Conservation (phyloP, 2,113 vertebrate genomes). For the Hippocampus mohnikei region DNA sequence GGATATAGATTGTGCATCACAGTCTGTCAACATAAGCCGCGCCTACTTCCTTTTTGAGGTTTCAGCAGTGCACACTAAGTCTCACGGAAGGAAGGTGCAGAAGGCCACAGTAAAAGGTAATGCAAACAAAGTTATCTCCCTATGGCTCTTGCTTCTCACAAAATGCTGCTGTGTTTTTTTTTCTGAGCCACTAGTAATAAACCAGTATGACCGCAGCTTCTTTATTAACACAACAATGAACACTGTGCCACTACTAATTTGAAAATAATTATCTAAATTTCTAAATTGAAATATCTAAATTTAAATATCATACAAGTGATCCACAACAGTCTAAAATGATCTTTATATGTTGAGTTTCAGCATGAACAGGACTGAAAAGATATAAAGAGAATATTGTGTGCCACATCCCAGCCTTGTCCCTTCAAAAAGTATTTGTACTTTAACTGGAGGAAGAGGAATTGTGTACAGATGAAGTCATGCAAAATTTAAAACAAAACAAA, state of each 20-base stretch:
- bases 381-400: background rate
- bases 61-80: conserved; percentile 42
- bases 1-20: conserved; percentile 2
- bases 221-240: background rate
- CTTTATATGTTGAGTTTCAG: background rate
- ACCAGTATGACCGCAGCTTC: background rate
- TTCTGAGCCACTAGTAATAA: background rate
- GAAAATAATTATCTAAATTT: background rate
- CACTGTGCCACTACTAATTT: background rate
- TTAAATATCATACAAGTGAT: background rate
- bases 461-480: too few relatives aligned
- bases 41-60: conserved; percentile 58
- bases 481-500: background rate
- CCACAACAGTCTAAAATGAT: background rate
- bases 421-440: background rate
- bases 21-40: conserved; percentile 31
- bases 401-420: too few relatives aligned
- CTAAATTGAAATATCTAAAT: too few relatives aligned
- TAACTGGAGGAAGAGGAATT: background rate
- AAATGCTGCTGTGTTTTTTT: conserved; percentile 36
- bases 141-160: conserved; percentile 35
- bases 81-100: conserved; percentile 46
- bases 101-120: conserved; percentile 61
- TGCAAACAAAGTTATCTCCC: conserved; percentile 44
- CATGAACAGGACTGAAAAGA: background rate